phyloP scores from a whole-genome alignment of 30 jellyfish, hydroid and myxozoan species.

The Rhopilema esculentum region DNA sequence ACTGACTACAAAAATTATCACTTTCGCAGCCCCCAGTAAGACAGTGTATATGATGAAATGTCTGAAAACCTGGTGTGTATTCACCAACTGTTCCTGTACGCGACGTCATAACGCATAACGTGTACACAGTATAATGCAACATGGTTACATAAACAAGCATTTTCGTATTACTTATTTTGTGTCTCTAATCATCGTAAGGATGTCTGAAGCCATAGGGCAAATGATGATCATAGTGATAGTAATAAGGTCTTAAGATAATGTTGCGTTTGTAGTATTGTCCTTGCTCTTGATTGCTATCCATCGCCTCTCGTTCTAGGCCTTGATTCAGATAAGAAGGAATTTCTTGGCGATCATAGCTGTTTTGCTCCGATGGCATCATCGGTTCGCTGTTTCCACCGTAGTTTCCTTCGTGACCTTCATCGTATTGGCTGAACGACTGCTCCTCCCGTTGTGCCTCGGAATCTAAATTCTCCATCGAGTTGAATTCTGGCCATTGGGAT shows the following conservation, averaged over 20 bases:
- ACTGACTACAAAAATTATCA: too few species aligned
- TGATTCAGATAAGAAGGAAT: conserved; percentile 49
- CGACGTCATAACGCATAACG: not conserved
- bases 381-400: conserved; percentile 41
- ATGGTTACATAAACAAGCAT: not conserved
- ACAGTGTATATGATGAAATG: too few species aligned
- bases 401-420: conserved; percentile 48
- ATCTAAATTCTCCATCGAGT: conserved; percentile 49
- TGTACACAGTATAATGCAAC: not conserved
- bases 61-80: not conserved
- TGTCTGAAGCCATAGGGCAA: conserved; percentile 63
- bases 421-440: conserved; percentile 48
- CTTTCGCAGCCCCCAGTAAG: not conserved
- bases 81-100: not conserved
- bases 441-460: conserved; percentile 78
- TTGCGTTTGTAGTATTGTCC: conserved; percentile 69
- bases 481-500: conserved; percentile 42
- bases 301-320: conserved; percentile 33
- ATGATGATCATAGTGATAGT: conserved; percentile 44
- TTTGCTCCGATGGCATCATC: conserved; percentile 50
- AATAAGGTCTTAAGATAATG: conserved; percentile 56
- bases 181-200: conserved; percentile 60
- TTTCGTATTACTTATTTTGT: not conserved
- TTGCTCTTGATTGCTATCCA: conserved; percentile 34
- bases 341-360: conserved; percentile 69